Base-by-base conservation (phyloP, 2,888 invertebrate genomes). In the Lordiphosa andalusiaca region DNA sequence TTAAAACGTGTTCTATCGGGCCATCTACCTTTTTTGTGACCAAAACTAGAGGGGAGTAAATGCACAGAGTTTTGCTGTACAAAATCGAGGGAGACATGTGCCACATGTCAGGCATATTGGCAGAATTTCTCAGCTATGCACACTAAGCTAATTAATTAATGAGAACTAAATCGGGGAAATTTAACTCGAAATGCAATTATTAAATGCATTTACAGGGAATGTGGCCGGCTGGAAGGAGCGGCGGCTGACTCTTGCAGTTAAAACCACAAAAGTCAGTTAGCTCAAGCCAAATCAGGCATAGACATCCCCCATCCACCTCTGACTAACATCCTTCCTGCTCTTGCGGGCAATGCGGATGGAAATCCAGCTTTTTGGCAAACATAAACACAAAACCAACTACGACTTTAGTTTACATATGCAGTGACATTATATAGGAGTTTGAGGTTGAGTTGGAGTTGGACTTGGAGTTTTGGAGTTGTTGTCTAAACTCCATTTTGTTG, bases 1-100 rank as follows among this genome's bases (percentile, higher is more conserved):
- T 88, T 86, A 84, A 85, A 88, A 87, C 88, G 88, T 88, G 88
- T 84, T 85, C 84, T 88, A 88, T 88, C 88, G 75, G 67, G 61
- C 74, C 85, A 88, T 88, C 86, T 86, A 66, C 58, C 76, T 63
- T 63, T 53, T 30, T 69, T 69, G 66, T 61, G 71, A 76, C 70
- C 67, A 66, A 66, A 30, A 9, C 30, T 30, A 9, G 30, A 9
- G 30, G 30, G 30, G 30, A 30, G 64, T 47, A 48, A 60, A 51
- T 59, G 42, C 50, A 51, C 33, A 56, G 38, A 35, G 37, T 55
- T 40, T 65, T 33, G 7, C 16, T 71, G 52, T 46, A 42, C 46
- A 53, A 61, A 72, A 73, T 66, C 63, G 16, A 63, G 60, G 67
- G 58, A 30, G 59, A 62, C 55, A 71, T 53, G 61, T 33, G 55